A percentile compares a stretch with the other conserved stretches of the same genome.
phyloP scores from a whole-genome alignment of 2,113 vertebrate genomes.

The Sander vitreus region DNA sequence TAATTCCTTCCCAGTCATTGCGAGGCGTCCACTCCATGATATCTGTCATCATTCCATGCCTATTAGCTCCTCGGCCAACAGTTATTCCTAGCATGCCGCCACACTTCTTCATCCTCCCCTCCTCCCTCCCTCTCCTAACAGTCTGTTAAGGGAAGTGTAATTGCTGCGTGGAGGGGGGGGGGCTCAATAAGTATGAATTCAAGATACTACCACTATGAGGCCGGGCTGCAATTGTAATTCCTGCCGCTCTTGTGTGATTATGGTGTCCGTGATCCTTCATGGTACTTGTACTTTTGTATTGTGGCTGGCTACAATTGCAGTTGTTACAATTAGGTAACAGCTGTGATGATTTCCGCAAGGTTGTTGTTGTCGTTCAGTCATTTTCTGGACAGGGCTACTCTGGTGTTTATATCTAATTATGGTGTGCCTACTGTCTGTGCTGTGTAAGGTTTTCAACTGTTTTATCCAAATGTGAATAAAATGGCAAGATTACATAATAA shows the following conservation, averaged over 20 bases:
- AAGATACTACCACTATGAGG: constrained; percentile 52
- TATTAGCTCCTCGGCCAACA: constrained; percentile 82
- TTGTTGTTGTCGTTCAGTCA: constrained; percentile 23
- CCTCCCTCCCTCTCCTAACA: constrained; percentile 36
- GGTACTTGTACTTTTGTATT: constrained; percentile 31
- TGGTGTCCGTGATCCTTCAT: constrained; percentile 5
- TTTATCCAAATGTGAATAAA: constrained; percentile 22
- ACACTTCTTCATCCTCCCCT: constrained; percentile 54
- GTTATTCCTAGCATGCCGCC: constrained; percentile 65
- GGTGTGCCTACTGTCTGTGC: constrained; percentile 1
- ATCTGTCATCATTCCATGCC: constrained; percentile 91
- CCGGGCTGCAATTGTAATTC: constrained; percentile 33
- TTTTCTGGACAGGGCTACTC: constrained; percentile 31
- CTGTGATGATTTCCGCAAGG: constrained; percentile 36
- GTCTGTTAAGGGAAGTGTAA: constrained; percentile 75
- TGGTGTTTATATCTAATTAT: constrained; percentile 7
- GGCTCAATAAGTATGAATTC: constrained; percentile 50
- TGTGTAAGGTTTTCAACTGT: not conserved
- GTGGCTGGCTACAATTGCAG: constrained; percentile 13
- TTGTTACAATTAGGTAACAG: constrained; percentile 46
- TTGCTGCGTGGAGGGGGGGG: constrained; percentile 49
- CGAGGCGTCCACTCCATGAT: constrained; percentile 85
- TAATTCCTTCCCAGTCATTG: constrained; percentile 98
- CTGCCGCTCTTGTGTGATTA: constrained; percentile 48
- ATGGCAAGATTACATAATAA: constrained; percentile 15